A percentile compares a stretch with the other conserved stretches of the same genome.
Evolutionary conservation across 2,888 invertebrate genomes (phyloP).

Genomic region (Tetrapedia diversipes): DNA sequence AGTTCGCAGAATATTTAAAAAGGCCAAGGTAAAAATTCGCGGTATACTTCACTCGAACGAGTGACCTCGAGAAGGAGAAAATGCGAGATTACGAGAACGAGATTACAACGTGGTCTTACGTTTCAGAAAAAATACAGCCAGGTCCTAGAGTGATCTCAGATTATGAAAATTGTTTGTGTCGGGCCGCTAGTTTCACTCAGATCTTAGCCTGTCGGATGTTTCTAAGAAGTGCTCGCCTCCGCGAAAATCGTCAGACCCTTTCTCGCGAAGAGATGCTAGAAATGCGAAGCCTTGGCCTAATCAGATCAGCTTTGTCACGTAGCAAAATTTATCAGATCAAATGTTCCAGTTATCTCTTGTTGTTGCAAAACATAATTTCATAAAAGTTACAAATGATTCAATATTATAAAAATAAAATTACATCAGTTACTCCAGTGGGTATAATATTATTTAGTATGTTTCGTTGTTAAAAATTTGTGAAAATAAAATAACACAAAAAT

Average conservation of each 20-base stretch:
- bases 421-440: not conserved
- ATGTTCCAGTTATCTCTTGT: too few relatives aligned
- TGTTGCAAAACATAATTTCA: too few relatives aligned
- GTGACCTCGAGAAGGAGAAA: slow-evolving; percentile 28
- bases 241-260: slow-evolving; percentile 42
- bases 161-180: slow-evolving; percentile 65
- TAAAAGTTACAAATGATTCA: too few relatives aligned
- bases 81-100: slow-evolving; percentile 53
- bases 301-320: slow-evolving; percentile 9
- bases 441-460: too few relatives aligned
- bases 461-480: too few relatives aligned
- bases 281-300: slow-evolving; percentile 21
- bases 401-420: too few relatives aligned
- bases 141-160: slow-evolving; percentile 65
- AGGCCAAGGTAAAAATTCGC: not conserved
- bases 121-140: slow-evolving; percentile 59
- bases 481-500: not conserved
- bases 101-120: slow-evolving; percentile 55
- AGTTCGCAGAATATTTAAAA: too few relatives aligned
- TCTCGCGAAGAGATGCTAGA: slow-evolving; percentile 30
- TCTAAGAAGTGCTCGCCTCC: slow-evolving; percentile 46
- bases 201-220: slow-evolving; percentile 42
- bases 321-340: slow-evolving; percentile 4
- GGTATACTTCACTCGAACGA: slow-evolving; percentile 1
- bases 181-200: slow-evolving; percentile 29